Conservation (phyloP, 2,888 invertebrate species). For the Oxystoma pomonae region DNA sequence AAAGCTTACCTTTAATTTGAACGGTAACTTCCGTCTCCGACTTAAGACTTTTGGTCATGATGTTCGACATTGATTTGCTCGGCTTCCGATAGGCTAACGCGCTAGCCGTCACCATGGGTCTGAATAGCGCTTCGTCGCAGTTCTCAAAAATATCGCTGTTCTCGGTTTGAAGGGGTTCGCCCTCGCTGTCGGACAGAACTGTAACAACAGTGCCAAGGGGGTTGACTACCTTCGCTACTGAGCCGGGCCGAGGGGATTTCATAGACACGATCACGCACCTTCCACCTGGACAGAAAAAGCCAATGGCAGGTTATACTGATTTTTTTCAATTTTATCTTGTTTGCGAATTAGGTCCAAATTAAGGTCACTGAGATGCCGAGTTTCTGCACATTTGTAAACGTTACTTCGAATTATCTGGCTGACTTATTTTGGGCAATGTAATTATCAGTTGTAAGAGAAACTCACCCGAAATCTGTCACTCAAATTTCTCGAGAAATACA, state of each 20-base stretch:
- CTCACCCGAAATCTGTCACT: too few species aligned
- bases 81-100: conserved; percentile 36
- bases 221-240: conserved; percentile 68
- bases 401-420: too few species aligned
- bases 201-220: conserved; percentile 70
- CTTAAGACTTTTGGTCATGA: conserved; percentile 35
- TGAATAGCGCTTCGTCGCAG: conserved; percentile 65
- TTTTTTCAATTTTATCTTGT: too few species aligned
- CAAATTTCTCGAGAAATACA: too few species aligned
- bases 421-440: too few species aligned
- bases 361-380: too few species aligned
- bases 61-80: conserved; percentile 28
- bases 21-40: conserved; percentile 36
- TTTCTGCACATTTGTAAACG: too few species aligned
- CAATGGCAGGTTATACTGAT: conserved; percentile 65
- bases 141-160: conserved; percentile 52
- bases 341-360: too few species aligned
- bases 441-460: too few species aligned
- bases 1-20: conserved; percentile 13
- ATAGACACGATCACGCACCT: conserved; percentile 47
- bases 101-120: conserved; percentile 59
- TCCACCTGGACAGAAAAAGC: conserved; percentile 77
- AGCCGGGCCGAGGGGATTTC: conserved; percentile 36
- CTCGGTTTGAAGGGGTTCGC: conserved; percentile 35
- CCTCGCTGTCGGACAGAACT: conserved; percentile 46